phyloP scores from a whole-genome alignment of 2,888 invertebrate genomes.

The Melinaea marsaeus region DNA sequence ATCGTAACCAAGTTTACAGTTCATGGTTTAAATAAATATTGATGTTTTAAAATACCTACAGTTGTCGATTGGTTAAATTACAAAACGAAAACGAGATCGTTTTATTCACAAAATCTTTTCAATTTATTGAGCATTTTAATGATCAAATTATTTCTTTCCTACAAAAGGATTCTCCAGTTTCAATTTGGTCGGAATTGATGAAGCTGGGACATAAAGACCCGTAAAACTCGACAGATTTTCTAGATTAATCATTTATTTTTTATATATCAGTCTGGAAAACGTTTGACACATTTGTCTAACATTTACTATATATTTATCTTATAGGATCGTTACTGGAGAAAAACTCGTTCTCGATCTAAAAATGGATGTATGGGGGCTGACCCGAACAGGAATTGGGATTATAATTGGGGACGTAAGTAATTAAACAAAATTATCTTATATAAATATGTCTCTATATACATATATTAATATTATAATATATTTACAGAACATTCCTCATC shows the following conservation, averaged over 20 bases:
- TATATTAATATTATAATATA: not conserved
- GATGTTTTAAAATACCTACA: constrained; percentile 4
- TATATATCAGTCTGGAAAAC: not conserved
- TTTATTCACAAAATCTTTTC: not conserved
- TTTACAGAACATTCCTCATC: constrained; percentile 55
- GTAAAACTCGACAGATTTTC: no score
- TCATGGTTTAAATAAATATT: not conserved
- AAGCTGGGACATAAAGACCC: no score
- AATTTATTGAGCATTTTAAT: not conserved
- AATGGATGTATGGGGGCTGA: constrained; percentile 82
- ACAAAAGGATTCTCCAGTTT: no score
- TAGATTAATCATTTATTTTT: not conserved
- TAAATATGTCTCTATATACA: not conserved
- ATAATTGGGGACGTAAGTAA: constrained; percentile 70
- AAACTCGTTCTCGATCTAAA: constrained; percentile 76
- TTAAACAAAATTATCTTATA: constrained; percentile 5
- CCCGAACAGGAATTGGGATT: constrained; percentile 88
- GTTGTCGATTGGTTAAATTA: not conserved
- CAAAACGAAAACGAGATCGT: not conserved
- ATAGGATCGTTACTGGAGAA: constrained; percentile 85
- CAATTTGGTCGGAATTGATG: no score
- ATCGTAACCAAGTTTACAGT: not conserved
- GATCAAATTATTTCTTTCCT: not conserved
- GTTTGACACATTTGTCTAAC: not conserved
- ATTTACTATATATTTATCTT: constrained; percentile 10